Evolutionary conservation across 64 coral and sea anemone species (phyloP).

Genomic region (Montipora capricornis): DNA sequence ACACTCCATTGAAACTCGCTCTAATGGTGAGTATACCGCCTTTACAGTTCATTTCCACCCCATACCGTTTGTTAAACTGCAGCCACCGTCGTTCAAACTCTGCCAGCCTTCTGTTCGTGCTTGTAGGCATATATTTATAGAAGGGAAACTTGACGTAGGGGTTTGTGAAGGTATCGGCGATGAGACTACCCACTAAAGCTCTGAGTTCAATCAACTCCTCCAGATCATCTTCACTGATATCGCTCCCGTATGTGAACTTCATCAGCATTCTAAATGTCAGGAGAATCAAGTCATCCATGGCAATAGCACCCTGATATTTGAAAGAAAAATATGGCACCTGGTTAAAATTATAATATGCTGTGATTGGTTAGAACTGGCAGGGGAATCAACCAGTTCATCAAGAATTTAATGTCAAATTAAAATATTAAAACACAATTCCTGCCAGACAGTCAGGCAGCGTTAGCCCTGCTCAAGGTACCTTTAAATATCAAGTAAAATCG

Average conservation of each 20-base stretch:
- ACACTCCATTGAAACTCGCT: too few species aligned
- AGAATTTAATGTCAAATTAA: background rate
- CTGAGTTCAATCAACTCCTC: slow-evolving; percentile 43
- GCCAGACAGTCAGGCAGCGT: background rate
- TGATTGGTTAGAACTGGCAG: background rate
- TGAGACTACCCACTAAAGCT: slow-evolving; percentile 28
- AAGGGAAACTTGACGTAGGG: slow-evolving; percentile 57
- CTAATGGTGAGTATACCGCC: background rate
- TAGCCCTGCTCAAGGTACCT: too few species aligned
- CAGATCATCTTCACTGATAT: slow-evolving; percentile 48
- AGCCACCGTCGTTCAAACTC: slow-evolving; percentile 68
- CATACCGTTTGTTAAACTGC: slow-evolving; percentile 63
- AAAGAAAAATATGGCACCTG: background rate
- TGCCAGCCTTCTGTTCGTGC: slow-evolving; percentile 39
- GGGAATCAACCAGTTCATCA: background rate
- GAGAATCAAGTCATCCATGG: slow-evolving; percentile 54
- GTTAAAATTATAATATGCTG: background rate
- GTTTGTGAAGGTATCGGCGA: slow-evolving; percentile 62
- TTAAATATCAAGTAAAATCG: too few species aligned
- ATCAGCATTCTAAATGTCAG: slow-evolving; percentile 72
- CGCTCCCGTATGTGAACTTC: slow-evolving; percentile 77
- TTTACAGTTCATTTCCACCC: background rate
- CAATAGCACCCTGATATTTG: slow-evolving; percentile 6
- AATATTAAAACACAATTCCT: background rate
- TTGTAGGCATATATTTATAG: slow-evolving; percentile 66